phyloP scores from a whole-genome alignment of 2,797 vertebrate genomes.

The Macrochelys suwanniensis region DNA sequence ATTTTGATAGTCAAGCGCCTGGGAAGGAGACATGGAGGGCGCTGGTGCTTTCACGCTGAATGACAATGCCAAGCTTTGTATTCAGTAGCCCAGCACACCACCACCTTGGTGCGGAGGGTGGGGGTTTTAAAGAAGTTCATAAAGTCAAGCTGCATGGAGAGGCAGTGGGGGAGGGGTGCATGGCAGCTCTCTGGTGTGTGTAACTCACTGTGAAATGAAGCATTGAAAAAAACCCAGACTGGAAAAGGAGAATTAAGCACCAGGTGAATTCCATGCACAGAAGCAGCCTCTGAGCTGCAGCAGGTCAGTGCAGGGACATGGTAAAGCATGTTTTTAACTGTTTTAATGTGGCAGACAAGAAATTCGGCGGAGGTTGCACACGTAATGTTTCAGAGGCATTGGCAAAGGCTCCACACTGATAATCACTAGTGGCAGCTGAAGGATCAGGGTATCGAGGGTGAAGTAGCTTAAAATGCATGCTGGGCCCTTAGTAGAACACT shows the following conservation, averaged over 20 bases:
- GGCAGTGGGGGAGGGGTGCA: too few relatives aligned
- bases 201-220: neutral
- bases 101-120: neutral
- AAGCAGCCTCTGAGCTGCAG: fast-evolving
- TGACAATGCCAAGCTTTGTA: neutral
- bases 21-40: neutral
- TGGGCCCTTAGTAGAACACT: neutral
- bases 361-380: too few relatives aligned
- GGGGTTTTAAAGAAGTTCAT: neutral
- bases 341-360: neutral
- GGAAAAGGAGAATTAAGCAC: fast-evolving
- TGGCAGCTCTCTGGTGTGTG: fast-evolving
- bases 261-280: fast-evolving
- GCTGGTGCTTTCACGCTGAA: neutral
- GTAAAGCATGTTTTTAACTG: neutral
- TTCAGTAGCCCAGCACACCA: fast-evolving
- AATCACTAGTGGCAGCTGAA: neutral
- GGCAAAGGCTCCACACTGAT: neutral
- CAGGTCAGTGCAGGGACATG: neutral
- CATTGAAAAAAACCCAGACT: neutral
- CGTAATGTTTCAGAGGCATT: neutral
- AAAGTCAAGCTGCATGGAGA: neutral
- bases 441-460: neutral
- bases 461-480: neutral
- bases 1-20: neutral